Evolutionary conservation across 1,140 invertebrate genomes (phyloP).

Genomic region (Dendrolimus punctatus): DNA sequence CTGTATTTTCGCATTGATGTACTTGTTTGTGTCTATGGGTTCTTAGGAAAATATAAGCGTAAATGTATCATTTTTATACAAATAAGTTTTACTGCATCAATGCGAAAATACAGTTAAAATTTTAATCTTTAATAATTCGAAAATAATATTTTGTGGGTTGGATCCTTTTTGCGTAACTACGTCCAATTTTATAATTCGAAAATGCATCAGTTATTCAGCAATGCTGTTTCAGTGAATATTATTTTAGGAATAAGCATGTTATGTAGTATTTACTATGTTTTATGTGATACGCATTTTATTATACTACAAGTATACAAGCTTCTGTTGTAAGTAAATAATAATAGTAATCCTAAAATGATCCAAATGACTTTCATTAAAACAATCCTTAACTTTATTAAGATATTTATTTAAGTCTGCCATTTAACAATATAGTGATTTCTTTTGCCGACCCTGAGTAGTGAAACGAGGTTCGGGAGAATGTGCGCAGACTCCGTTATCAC

Average conservation of each 20-base stretch:
- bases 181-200: slow-evolving; percentile 42
- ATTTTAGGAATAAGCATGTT: slow-evolving; percentile 63
- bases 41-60: no score
- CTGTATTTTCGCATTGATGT: no score
- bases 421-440: slow-evolving; percentile 87
- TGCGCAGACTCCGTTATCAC: slow-evolving; percentile 84
- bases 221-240: slow-evolving; percentile 57
- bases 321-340: slow-evolving; percentile 67
- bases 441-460: slow-evolving; percentile 89
- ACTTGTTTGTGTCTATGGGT: no score
- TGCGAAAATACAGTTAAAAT: no score
- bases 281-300: slow-evolving; percentile 71
- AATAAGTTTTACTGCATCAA: no score
- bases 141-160: no score
- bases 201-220: slow-evolving; percentile 37
- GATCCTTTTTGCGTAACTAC: no score
- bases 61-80: no score
- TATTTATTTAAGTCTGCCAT: slow-evolving; percentile 74
- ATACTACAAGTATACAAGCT: slow-evolving; percentile 70
- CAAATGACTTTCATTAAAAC: slow-evolving; percentile 2
- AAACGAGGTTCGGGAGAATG: slow-evolving; percentile 87
- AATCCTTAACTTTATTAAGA: slow-evolving; percentile 36
- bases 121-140: no score
- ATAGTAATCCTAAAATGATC: slow-evolving; percentile 17
- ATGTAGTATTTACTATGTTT: slow-evolving; percentile 68